phyloP scores from a whole-genome alignment of 2,797 vertebrate genomes.

The Furcifer pardalis region DNA sequence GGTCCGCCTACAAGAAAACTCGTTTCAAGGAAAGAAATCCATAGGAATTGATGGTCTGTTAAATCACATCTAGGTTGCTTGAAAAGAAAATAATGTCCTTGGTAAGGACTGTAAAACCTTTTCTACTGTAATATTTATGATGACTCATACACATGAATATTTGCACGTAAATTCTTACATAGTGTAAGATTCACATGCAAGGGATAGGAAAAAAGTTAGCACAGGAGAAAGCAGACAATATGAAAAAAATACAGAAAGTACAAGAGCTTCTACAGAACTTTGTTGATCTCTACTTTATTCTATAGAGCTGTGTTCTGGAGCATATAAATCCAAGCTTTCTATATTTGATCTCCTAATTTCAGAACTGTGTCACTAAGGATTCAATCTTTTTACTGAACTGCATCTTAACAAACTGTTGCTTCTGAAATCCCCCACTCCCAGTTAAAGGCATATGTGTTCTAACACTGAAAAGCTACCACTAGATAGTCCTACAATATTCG shows the following conservation, averaged over 20 bases:
- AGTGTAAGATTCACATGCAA: neutral
- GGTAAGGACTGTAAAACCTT: neutral
- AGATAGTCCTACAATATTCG: too few species aligned
- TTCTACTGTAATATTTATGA: neutral
- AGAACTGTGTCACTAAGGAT: neutral
- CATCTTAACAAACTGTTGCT: neutral
- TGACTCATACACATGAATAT: neutral
- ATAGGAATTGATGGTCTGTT: too few species aligned
- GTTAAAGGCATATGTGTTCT: neutral
- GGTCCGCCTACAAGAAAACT: too few species aligned
- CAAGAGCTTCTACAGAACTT: neutral
- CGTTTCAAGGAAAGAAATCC: too few species aligned
- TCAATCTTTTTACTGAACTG: neutral
- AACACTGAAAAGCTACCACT: too few species aligned
- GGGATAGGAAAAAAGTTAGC: neutral
- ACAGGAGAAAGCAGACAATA: neutral
- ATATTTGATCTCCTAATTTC: neutral
- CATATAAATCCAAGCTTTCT: neutral
- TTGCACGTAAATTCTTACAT: neutral
- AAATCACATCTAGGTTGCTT: neutral
- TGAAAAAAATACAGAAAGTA: neutral
- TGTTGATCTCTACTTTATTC: neutral
- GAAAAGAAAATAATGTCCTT: neutral
- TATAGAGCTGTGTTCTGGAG: neutral
- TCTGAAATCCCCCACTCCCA: neutral